These are phyloP conservation scores for Lagocephalus sceleratus DNA, from an alignment of 2,797 vertebrate species.

Conservation along the genomic window DNA sequence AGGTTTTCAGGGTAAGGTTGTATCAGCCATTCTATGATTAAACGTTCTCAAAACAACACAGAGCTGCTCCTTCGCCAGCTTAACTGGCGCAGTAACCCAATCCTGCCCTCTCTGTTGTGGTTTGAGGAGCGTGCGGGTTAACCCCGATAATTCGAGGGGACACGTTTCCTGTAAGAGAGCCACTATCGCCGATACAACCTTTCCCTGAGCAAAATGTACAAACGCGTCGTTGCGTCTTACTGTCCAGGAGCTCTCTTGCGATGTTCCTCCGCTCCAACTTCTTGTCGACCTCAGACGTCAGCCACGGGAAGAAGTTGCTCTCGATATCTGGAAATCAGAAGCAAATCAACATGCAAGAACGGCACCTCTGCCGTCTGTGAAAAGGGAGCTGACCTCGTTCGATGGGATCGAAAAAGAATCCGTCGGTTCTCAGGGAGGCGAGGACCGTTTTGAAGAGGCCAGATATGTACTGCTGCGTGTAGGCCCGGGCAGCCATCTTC, in stretches of 20 bases:
- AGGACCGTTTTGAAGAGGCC: conserved; percentile 85
- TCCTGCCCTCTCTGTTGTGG: no score
- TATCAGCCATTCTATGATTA: no score
- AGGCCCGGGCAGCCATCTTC: conserved; percentile 85
- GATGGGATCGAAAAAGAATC: conserved; percentile 87
- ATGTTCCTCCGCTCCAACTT: conserved; percentile 72
- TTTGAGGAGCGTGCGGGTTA: no score
- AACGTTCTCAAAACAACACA: no score
- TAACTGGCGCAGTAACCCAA: no score
- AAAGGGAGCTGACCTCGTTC: conserved; percentile 78
- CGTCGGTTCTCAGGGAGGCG: conserved; percentile 77
- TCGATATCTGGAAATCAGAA: conserved; percentile 82
- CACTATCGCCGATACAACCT: no score
- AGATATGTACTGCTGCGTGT: conserved; percentile 80
- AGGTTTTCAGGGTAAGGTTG: no score
- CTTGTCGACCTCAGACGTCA: conserved; percentile 80
- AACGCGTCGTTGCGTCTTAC: conserved; percentile 58
- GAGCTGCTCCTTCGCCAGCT: no score
- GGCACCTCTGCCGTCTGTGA: background rate
- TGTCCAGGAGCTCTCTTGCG: conserved; percentile 82
- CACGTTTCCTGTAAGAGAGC: no score
- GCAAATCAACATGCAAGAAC: background rate
- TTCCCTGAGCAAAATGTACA: background rate
- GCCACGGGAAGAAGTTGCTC: conserved; percentile 84
- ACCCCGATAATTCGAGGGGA: no score